phyloP scores from a whole-genome alignment of 2,888 invertebrate genomes.

The Cephus spinipes region DNA sequence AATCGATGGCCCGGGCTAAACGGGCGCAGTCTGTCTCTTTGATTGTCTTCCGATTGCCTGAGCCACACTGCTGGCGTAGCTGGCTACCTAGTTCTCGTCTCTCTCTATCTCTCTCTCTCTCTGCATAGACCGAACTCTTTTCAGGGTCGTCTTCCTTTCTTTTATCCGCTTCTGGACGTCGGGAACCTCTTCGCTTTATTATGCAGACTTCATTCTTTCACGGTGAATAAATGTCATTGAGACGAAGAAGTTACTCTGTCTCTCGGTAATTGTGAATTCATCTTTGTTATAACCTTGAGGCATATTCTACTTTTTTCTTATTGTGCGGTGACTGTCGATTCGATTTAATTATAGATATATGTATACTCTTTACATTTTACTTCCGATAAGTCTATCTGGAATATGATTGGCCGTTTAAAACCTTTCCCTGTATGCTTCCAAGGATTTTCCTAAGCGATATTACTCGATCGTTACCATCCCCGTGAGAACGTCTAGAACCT shows the following conservation, averaged over 20 bases:
- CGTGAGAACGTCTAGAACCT: neutral
- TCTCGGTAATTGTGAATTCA: neutral
- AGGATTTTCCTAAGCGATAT: neutral
- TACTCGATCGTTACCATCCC: neutral
- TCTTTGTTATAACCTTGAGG: neutral
- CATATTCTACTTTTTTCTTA: neutral
- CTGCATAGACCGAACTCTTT: neutral
- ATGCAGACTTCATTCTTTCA: neutral
- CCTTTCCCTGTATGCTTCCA: neutral
- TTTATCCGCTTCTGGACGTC: neutral
- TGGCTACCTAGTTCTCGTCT: neutral
- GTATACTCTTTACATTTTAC: neutral
- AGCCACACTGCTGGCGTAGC: slow-evolving; percentile 2
- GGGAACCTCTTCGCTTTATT: neutral
- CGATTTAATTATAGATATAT: neutral
- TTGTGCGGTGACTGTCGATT: neutral
- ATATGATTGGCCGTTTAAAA: neutral
- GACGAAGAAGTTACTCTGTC: neutral
- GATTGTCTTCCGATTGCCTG: slow-evolving; percentile 24
- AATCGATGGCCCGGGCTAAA: slow-evolving; percentile 14
- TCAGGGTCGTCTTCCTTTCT: neutral
- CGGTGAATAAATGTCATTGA: neutral
- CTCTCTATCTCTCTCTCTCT: neutral
- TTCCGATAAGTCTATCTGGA: neutral
- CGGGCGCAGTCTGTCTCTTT: slow-evolving; percentile 18